phyloP scores from a whole-genome alignment of 2,797 vertebrate genomes.

The Morus bassanus region DNA sequence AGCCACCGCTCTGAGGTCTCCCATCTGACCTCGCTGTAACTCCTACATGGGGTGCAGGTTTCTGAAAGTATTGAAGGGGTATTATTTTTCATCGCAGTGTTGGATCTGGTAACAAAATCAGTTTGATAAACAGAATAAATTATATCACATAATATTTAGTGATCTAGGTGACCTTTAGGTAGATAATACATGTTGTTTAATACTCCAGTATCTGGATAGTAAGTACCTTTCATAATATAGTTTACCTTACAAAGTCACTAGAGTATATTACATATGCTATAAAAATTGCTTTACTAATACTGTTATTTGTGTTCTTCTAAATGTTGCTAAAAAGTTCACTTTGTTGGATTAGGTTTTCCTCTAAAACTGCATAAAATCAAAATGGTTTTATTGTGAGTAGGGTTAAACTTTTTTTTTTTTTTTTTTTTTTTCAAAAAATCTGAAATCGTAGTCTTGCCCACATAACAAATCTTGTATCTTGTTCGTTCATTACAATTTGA shows the following conservation, averaged over 20 bases:
- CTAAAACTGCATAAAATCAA: neutral
- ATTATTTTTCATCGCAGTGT: neutral
- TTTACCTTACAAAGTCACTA: neutral
- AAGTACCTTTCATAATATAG: neutral
- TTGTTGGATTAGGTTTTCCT: neutral
- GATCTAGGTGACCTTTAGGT: neutral
- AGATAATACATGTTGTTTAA: neutral
- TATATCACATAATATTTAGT: neutral
- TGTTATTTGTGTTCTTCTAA: neutral
- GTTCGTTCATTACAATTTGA: slow-evolving; percentile 15
- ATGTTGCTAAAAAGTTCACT: neutral
- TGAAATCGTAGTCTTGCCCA: neutral
- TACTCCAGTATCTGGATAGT: neutral
- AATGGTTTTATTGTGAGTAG: neutral
- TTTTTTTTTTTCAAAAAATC: rapidly evolving
- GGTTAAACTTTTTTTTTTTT: neutral
- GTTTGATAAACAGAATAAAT: neutral
- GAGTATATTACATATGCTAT: neutral
- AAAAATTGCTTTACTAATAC: neutral
- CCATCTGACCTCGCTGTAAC: rapidly evolving
- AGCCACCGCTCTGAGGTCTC: neutral
- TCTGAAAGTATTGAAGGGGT: neutral
- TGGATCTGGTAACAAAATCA: neutral
- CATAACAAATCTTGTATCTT: neutral
- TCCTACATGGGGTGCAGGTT: neutral